Evolutionary conservation across 2,888 invertebrate species (phyloP).

Genomic region (Trichacis sp.): DNA sequence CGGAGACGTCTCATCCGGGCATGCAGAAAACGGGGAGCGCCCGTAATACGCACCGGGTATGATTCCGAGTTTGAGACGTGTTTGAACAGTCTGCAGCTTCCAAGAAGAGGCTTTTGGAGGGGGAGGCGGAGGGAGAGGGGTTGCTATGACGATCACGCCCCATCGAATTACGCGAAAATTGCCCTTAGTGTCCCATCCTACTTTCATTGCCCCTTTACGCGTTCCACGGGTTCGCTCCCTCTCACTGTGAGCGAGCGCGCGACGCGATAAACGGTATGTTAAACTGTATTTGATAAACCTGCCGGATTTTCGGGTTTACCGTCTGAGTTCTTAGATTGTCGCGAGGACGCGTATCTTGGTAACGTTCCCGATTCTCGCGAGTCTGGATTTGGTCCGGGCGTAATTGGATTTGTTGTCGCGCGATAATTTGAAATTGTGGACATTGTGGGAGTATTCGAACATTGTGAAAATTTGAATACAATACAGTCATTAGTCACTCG

Average conservation of each 20-base stretch:
- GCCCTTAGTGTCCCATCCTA: slow-evolving; percentile 59
- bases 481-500: too few species aligned
- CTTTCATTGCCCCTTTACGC: slow-evolving; percentile 37
- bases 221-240: slow-evolving; percentile 49
- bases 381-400: too few species aligned
- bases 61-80: slow-evolving; percentile 60
- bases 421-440: too few species aligned
- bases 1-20: slow-evolving; percentile 34
- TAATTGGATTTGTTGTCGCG: too few species aligned
- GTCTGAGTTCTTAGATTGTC: slow-evolving; percentile 14
- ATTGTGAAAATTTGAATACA: too few species aligned
- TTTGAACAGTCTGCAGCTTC: slow-evolving; percentile 66
- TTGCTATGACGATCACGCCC: slow-evolving; percentile 69
- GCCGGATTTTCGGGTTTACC: slow-evolving; percentile 28
- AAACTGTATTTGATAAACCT: slow-evolving; percentile 60
- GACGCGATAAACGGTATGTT: slow-evolving; percentile 61
- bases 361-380: too few species aligned
- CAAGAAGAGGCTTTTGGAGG: too few species aligned
- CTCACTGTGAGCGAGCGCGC: slow-evolving; percentile 52
- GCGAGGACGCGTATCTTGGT: too few species aligned
- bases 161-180: slow-evolving; percentile 68
- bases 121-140: slow-evolving; percentile 57
- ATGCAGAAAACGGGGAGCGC: slow-evolving; percentile 28
- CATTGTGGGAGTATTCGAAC: too few species aligned
- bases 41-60: slow-evolving; percentile 34